Conservation (phyloP, 2,888 invertebrate genomes). For the Himalopsyche japonica region DNA sequence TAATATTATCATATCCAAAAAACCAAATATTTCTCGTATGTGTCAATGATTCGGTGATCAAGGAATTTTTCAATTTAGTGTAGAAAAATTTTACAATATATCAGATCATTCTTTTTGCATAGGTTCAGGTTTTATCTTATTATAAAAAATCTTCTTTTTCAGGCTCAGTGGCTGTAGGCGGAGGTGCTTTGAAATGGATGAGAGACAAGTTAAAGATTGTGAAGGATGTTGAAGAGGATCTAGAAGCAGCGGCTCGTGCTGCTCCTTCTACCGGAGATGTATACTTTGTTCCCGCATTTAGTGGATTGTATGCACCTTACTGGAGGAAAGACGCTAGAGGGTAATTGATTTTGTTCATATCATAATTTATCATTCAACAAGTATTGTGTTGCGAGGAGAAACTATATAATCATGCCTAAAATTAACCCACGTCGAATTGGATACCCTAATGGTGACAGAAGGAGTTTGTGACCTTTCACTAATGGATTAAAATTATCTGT, state of each 20-base stretch:
- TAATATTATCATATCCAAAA: too few relatives aligned
- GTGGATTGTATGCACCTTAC: constrained; percentile 95
- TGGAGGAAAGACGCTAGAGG: constrained; percentile 97
- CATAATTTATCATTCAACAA: too few relatives aligned
- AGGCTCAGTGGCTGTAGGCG: constrained; percentile 89
- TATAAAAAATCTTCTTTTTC: background rate
- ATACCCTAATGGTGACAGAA: background rate
- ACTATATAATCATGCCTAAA: background rate
- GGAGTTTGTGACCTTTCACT: too few relatives aligned
- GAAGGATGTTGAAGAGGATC: constrained; percentile 70
- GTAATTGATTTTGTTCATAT: constrained; percentile 49
- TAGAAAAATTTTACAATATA: too few relatives aligned
- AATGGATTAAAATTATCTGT: too few relatives aligned
- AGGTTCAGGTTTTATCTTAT: too few relatives aligned
- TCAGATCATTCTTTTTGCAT: too few relatives aligned
- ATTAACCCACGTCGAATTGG: background rate
- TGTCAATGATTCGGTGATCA: too few relatives aligned
- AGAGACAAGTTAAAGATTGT: constrained; percentile 89
- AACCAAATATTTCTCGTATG: too few relatives aligned
- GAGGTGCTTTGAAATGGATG: constrained; percentile 91
- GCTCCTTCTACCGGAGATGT: constrained; percentile 92
- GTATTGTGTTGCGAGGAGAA: too few relatives aligned
- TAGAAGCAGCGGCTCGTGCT: constrained; percentile 71
- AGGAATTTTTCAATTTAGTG: too few relatives aligned
- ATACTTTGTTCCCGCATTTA: constrained; percentile 97